phyloP scores from a whole-genome alignment of 2,113 vertebrate genomes.

The Eulacestoma nigropectus region DNA sequence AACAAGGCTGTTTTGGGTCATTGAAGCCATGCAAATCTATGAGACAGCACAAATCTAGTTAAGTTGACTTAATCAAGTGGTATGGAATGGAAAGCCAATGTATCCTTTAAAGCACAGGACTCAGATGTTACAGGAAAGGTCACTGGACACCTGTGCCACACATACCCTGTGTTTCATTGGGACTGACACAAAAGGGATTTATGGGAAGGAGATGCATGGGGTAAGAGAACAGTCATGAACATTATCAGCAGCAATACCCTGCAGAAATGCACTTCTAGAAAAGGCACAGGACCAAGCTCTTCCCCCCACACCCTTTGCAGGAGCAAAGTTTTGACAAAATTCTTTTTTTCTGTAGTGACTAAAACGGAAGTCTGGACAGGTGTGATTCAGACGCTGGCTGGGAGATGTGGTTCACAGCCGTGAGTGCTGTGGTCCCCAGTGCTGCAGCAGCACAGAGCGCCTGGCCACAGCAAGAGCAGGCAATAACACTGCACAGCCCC shows the following conservation, averaged over 20 bases:
- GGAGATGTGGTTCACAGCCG: neutral
- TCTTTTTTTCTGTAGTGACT: neutral
- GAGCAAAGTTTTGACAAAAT: neutral
- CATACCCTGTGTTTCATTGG: neutral
- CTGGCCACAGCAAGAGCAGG: neutral
- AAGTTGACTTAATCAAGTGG: neutral
- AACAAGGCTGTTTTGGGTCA: neutral
- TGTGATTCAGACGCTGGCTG: neutral
- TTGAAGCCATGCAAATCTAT: accelerated
- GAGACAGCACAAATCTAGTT: neutral
- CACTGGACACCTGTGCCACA: neutral
- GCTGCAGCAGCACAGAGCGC: neutral
- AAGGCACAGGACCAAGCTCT: neutral
- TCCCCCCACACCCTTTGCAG: neutral
- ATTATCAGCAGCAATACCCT: neutral
- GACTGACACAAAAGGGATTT: neutral
- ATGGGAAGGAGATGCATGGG: neutral
- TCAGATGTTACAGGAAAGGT: neutral
- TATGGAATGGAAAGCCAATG: neutral
- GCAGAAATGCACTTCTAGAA: neutral
- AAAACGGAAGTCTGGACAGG: neutral
- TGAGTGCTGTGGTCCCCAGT: neutral
- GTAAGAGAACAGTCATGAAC: accelerated
- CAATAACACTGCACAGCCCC: accelerated
- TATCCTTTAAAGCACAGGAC: neutral